phyloP scores from a whole-genome alignment of 2,113 vertebrate genomes.

The Cygnus atratus region DNA sequence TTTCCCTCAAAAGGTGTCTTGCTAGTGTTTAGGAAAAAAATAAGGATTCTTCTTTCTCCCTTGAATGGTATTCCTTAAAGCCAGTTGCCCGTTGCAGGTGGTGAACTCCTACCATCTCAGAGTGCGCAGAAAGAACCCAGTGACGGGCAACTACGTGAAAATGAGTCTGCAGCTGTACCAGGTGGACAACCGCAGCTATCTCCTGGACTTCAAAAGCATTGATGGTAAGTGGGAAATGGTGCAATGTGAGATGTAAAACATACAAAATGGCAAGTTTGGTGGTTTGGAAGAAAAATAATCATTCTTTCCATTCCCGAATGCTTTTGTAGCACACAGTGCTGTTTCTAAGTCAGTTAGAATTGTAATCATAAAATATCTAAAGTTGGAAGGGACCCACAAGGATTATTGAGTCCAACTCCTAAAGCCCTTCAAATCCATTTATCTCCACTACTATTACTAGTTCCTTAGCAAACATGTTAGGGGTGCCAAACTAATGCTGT shows the following conservation, averaged over 20 bases:
- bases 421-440: neutral
- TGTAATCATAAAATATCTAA: neutral
- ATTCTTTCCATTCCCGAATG: neutral
- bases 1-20: neutral
- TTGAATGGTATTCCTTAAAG: slow-evolving; percentile 16
- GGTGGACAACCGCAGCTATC: slow-evolving; percentile 95
- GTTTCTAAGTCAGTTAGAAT: neutral
- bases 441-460: neutral
- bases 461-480: neutral
- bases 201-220: slow-evolving; percentile 98
- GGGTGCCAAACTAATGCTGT: neutral
- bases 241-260: neutral
- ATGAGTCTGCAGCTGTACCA: slow-evolving; percentile 99
- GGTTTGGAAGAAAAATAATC: neutral
- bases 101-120: slow-evolving; percentile 96
- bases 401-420: neutral
- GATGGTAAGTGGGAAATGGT: slow-evolving; percentile 82
- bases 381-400: neutral
- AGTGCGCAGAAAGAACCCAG: slow-evolving; percentile 93
- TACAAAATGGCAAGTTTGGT: neutral
- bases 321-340: neutral
- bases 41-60: neutral
- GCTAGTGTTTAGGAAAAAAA: neutral
- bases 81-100: slow-evolving; percentile 77
- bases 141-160: slow-evolving; percentile 94